Base-by-base conservation (phyloP, 2,113 vertebrate species). In the Cariama cristata region DNA sequence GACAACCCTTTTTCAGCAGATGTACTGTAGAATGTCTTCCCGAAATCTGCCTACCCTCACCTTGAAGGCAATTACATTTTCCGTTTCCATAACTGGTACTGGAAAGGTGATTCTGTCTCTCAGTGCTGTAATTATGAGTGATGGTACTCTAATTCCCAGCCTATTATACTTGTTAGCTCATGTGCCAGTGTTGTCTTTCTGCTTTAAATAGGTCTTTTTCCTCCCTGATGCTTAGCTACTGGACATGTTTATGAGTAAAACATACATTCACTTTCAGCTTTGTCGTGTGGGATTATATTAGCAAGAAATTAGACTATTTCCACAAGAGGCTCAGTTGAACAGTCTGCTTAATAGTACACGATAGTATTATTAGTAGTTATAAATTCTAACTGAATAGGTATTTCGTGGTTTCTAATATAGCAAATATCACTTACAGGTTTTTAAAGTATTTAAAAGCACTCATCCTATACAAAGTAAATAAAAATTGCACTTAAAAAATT, bases 231-330 rank as follows among this genome's bases (percentile, higher is more conserved):
- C 20, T 68, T 89, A 63, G 52, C 40, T 91, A 12, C 33, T 89
- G 68, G 63, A 84, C 0, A 0, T 87, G 67, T 75, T 94, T 79
- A 42, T 53, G 66, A 91, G 69, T 19, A 89, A 75, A 93, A 52
- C 19, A 27, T 77, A 42, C 30, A 53, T 79, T 66, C 44, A 52
- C 21, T 87, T 89, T 49, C 77, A 72, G 40, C 24, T 89, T 72
- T 81, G 87, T 79, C 23, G 75, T 82, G 20, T 23, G 56, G 72
- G 71, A 53, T 33, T 68, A 21, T 73, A 49, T 75, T 85, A 82
- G 73, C 69, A 79, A 47, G 86, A 74, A 63, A 77, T 47, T 66
- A 75, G 42, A 56, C 86, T 75, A 52, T 64, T 97, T 91, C 60
- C 47, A 81, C 27, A 56, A 52, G 35, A 90, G 21, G 20, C 60